Evolutionary conservation across 2,888 invertebrate genomes (phyloP).

Genomic region (Troides aeacus): DNA sequence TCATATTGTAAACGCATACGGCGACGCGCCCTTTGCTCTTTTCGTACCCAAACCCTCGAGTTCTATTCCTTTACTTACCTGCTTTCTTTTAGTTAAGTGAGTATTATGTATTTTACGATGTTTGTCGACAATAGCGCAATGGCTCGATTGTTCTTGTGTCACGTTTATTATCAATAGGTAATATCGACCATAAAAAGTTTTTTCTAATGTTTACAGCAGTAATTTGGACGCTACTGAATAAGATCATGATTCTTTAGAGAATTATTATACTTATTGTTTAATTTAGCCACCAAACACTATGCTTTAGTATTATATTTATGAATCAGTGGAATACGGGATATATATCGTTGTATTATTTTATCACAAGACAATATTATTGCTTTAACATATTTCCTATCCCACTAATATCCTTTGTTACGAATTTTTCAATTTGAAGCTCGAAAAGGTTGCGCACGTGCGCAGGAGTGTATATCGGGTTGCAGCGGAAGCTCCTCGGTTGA

Average conservation of each 20-base stretch:
- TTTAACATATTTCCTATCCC: slow-evolving; percentile 33
- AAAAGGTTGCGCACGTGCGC: slow-evolving; percentile 79
- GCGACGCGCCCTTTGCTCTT: slow-evolving; percentile 73
- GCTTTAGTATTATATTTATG: no score
- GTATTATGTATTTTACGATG: slow-evolving; percentile 47
- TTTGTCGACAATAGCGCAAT: slow-evolving; percentile 37
- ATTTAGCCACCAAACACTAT: not conserved
- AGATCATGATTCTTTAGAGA: not conserved
- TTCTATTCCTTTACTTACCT: slow-evolving; percentile 59
- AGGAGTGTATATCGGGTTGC: slow-evolving; percentile 79
- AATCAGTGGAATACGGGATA: not conserved
- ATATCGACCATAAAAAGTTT: slow-evolving; percentile 16
- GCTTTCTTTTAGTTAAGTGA: slow-evolving; percentile 43
- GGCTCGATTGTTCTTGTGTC: slow-evolving; percentile 20
- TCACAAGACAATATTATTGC: slow-evolving; percentile 29
- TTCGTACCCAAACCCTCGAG: slow-evolving; percentile 62
- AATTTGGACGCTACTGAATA: no score
- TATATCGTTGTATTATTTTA: not conserved
- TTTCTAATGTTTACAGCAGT: not conserved
- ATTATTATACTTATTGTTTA: not conserved
- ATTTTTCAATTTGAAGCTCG: slow-evolving; percentile 66
- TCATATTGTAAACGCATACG: slow-evolving; percentile 31
- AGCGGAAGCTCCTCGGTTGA: slow-evolving; percentile 72
- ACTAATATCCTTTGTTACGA: slow-evolving; percentile 52
- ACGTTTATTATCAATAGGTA: slow-evolving; percentile 10